Evolutionary conservation across 2,113 vertebrate species (phyloP).

Genomic region (Edolisoma coerulescens): DNA sequence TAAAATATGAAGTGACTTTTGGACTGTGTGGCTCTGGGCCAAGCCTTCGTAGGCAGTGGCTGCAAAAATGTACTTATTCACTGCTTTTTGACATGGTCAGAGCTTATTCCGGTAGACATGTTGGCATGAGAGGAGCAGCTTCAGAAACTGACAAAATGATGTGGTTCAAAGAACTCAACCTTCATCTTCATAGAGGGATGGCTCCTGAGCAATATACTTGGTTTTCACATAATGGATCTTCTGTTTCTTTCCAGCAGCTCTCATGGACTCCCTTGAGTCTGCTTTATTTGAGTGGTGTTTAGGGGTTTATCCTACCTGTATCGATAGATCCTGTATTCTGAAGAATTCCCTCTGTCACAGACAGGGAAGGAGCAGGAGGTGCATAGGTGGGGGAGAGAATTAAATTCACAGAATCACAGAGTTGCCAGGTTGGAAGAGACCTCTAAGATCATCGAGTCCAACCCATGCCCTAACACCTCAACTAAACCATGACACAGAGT

Average conservation of each 20-base stretch:
- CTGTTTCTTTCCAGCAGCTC: background rate
- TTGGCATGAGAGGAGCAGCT: background rate
- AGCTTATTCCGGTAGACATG: background rate
- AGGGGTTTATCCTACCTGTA: background rate
- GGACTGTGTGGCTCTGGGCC: background rate
- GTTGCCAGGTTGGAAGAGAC: no score
- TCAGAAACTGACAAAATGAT: background rate
- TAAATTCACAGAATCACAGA: background rate
- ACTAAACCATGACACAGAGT: no score
- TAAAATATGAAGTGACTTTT: constrained; percentile 7
- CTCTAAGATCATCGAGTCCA: no score
- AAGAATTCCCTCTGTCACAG: background rate
- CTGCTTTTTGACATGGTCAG: background rate
- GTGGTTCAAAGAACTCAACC: background rate
- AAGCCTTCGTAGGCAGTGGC: background rate
- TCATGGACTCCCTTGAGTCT: background rate
- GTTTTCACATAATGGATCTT: background rate
- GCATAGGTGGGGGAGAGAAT: background rate
- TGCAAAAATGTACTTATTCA: background rate
- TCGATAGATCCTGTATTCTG: background rate
- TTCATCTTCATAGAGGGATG: background rate
- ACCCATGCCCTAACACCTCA: no score
- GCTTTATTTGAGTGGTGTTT: background rate
- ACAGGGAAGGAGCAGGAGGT: fast-evolving
- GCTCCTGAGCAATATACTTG: background rate